Conservation (phyloP, 2,113 vertebrate genomes). For the Pandion haliaetus region DNA sequence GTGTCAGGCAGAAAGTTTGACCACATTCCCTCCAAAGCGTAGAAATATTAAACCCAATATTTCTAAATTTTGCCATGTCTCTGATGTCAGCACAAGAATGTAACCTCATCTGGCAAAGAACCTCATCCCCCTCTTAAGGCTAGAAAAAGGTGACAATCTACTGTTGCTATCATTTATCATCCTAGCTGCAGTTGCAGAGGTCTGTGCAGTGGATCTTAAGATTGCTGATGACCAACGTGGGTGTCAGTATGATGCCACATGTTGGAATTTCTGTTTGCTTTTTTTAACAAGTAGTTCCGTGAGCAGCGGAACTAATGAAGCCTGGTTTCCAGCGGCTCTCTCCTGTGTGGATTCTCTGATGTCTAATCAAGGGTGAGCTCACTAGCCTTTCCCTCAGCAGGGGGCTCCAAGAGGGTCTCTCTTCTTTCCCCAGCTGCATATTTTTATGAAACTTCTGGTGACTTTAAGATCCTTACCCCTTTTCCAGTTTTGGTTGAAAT, state of each 20-base stretch:
- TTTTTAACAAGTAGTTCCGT: slow-evolving; percentile 57
- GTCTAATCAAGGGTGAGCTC: slow-evolving; percentile 64
- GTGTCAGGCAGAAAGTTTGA: not conserved
- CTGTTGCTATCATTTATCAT: not conserved
- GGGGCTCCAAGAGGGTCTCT: slow-evolving; percentile 25
- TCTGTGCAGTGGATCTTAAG: slow-evolving; percentile 13
- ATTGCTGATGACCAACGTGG: slow-evolving; percentile 46
- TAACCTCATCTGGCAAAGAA: slow-evolving; percentile 26
- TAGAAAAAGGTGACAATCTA: not conserved
- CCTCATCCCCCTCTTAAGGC: not conserved
- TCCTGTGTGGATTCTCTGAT: slow-evolving; percentile 68
- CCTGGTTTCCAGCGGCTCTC: slow-evolving; percentile 63
- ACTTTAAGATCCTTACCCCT: not conserved
- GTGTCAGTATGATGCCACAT: slow-evolving; percentile 30
- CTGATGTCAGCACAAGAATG: not conserved
- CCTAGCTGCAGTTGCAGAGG: not conserved
- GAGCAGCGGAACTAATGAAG: slow-evolving; percentile 65
- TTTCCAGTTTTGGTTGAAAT: not conserved
- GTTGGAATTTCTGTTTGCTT: slow-evolving; percentile 65
- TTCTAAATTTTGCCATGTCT: not conserved
- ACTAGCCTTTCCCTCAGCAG: slow-evolving; percentile 45
- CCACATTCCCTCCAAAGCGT: slow-evolving; percentile 52
- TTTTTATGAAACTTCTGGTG: not conserved
- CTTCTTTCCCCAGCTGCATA: slow-evolving; percentile 9
- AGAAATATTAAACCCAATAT: not conserved